A percentile compares a stretch with the other conserved stretches of the same genome.
These are phyloP conservation scores for Stomorhina lunata DNA, from an alignment of 2,888 invertebrate species.

Conservation along the genomic window DNA sequence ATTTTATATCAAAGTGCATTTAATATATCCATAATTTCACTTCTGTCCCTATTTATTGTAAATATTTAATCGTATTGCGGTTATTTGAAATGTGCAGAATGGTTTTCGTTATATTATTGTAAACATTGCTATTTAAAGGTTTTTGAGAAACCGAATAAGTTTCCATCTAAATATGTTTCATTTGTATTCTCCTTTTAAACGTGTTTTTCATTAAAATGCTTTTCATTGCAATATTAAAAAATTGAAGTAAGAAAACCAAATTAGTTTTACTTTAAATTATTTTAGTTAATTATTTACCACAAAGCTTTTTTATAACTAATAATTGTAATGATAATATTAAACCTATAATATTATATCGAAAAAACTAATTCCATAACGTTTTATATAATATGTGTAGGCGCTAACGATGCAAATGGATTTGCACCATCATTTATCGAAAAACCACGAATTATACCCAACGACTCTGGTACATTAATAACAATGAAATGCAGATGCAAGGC, in stretches of 20 bases:
- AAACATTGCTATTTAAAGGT: not conserved
- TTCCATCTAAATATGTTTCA: not conserved
- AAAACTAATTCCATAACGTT: not conserved
- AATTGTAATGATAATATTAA: not conserved
- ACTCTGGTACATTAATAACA: slow-evolving; percentile 96
- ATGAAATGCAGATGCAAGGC: slow-evolving; percentile 98
- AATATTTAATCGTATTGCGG: not conserved
- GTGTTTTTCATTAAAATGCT: slow-evolving; percentile 43
- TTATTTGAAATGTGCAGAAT: not conserved
- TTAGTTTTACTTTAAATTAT: not conserved
- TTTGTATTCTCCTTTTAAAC: not conserved
- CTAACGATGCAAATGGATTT: slow-evolving; percentile 92
- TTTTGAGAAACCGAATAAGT: not conserved
- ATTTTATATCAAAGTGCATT: too few species aligned
- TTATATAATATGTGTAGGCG: slow-evolving; percentile 83
- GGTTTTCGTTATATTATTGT: not conserved
- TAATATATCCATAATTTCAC: not conserved
- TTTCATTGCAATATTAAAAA: slow-evolving; percentile 50
- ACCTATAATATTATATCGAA: not conserved
- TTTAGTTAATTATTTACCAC: not conserved
- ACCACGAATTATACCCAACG: slow-evolving; percentile 99
- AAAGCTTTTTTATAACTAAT: not conserved
- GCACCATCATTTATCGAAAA: slow-evolving; percentile 99
- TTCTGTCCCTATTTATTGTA: too few species aligned
- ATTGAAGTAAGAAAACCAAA: not conserved